Base-by-base conservation (phyloP, 2,113 vertebrate species). In the Mus spicilegus region DNA sequence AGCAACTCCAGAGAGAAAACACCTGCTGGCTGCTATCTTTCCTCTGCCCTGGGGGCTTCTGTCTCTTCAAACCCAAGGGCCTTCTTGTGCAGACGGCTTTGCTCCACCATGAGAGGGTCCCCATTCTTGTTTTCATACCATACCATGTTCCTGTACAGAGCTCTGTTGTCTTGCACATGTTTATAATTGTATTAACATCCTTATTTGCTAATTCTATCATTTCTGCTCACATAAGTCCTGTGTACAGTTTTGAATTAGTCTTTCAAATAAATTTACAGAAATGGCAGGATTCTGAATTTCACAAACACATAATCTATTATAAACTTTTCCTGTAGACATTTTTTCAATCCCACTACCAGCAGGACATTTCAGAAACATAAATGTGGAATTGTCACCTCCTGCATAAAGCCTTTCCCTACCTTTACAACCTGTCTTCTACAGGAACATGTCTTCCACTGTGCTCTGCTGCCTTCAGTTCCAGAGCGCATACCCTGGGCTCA, bases 1-100 rank as follows among this genome's bases (percentile, higher is more conserved):
- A 93, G 93, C 96, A 97, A 88, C 19, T 94, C 8, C 93, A 70
- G 61, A 24, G 61, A 92, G 72, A 90, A 94, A 96, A 86, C 46
- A 3, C 12, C 49, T 36, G 75, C 72, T 95, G 49, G 87, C 75
- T 94, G 95, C 77, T 84, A 76, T 19, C 51, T 65, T 28, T 73
- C 84, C 63, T 96, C n/a, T 77, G 49, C 84, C 46, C 61, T 65
- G 39, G 61, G 67, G 93, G 58, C 80, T 70, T 70, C 42, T 93
- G 33, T 42, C 54, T 42, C 58, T 92, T 90, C 70, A 88, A 69
- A 39, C 39, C 61, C 67, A 91, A 1, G 42, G 13, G 22, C 58
- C 94, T 87, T 92, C n/a, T 49, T 54, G 65, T 92, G 30, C 67
- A 70, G 67, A 16, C 2, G 5, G 67, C 33, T 36, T 16, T 36